Conservation (phyloP, 1,140 invertebrate species). For the Atta colombica region DNA sequence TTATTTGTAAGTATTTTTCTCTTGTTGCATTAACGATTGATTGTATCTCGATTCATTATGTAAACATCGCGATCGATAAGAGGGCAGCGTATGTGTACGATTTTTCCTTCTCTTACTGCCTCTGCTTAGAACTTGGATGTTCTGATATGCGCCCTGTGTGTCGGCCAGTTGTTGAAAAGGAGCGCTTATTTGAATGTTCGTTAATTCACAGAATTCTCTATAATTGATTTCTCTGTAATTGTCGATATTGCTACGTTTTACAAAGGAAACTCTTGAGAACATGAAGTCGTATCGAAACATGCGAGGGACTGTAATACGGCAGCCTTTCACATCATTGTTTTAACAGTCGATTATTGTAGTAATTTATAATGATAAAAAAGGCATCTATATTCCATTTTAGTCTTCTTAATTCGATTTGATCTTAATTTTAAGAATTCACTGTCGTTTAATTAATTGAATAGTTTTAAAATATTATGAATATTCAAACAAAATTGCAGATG, state of each 20-base stretch:
- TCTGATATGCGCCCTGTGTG: conserved; percentile 43
- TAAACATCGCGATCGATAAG: conserved; percentile 13
- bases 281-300: not conserved
- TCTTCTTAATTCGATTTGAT: not conserved
- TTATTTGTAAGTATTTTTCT: conserved; percentile 16
- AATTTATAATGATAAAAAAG: not conserved
- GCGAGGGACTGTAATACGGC: not conserved
- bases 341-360: not conserved
- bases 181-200: conserved; percentile 33
- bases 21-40: conserved; percentile 32
- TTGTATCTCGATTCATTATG: conserved; percentile 31
- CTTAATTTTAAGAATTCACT: not conserved
- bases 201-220: not conserved
- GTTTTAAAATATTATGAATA: not conserved
- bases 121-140: not conserved
- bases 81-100: not conserved
- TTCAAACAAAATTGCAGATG: not conserved
- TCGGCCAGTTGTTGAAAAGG: conserved; percentile 56
- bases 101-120: not conserved
- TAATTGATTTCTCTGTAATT: not conserved
- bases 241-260: not conserved
- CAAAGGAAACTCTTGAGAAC: not conserved
- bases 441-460: not conserved
- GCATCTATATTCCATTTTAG: not conserved
- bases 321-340: not conserved